These are phyloP conservation scores for Mobula birostris DNA, from an alignment of 2,113 vertebrate genomes.

Conservation along the genomic window DNA sequence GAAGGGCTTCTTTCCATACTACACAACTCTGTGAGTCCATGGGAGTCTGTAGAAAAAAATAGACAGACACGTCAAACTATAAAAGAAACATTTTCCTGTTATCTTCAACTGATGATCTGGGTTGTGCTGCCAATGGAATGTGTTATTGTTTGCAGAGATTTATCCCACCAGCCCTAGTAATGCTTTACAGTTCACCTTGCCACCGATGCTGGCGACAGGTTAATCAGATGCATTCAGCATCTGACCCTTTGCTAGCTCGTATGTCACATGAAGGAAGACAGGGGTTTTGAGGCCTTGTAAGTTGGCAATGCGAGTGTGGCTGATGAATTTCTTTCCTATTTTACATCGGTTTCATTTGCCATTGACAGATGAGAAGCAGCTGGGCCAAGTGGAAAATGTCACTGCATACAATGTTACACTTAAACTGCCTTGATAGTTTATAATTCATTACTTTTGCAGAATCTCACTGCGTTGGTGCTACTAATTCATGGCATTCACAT, in stretches of 20 bases:
- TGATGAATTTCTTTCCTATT: conserved; percentile 20
- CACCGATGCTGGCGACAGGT: neutral
- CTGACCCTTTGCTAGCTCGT: neutral
- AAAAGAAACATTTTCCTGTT: neutral
- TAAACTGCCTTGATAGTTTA: conserved; percentile 32
- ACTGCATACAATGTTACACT: conserved; percentile 34
- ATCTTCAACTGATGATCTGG: neutral
- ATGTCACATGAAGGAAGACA: conserved; percentile 18
- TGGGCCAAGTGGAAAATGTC: conserved; percentile 35
- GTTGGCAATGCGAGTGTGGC: neutral
- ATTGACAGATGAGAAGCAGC: conserved; percentile 35
- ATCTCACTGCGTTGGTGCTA: neutral
- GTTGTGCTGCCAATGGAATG: neutral
- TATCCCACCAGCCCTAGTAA: neutral
- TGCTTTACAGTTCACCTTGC: neutral
- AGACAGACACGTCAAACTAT: neutral
- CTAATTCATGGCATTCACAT: conserved; percentile 33
- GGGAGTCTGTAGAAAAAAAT: neutral
- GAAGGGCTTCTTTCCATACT: no score
- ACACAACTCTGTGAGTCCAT: no score
- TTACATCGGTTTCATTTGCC: conserved; percentile 16
- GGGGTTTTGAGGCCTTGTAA: conserved; percentile 12
- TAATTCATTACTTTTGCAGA: conserved; percentile 35
- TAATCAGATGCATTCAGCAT: neutral
- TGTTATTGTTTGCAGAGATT: neutral